These are phyloP conservation scores for Oscheius onirici DNA, from an alignment of 2,888 invertebrate species.

Conservation along the genomic window DNA sequence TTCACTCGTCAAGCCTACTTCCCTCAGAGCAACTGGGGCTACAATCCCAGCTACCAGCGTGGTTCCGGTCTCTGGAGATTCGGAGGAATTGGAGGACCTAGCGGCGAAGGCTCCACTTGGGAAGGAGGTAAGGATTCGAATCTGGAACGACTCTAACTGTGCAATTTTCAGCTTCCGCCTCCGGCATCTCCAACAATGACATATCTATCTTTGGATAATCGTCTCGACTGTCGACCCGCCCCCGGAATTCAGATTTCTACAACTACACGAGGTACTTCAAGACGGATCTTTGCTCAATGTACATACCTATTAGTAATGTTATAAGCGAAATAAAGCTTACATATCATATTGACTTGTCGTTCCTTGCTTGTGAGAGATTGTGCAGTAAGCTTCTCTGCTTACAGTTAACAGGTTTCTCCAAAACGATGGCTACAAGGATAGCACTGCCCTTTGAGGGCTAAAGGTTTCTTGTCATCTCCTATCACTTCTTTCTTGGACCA, in stretches of 20 bases:
- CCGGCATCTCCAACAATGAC: slow-evolving; percentile 15
- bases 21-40: slow-evolving; percentile 7
- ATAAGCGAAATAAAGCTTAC: no score
- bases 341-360: no score
- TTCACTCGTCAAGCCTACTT: slow-evolving; percentile 16
- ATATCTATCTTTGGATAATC: slow-evolving; percentile 13
- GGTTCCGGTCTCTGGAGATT: slow-evolving; percentile 16
- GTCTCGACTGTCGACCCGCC: neutral
- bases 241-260: no score
- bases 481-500: no score
- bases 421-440: no score
- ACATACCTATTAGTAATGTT: neutral
- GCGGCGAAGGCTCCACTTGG: slow-evolving; percentile 27
- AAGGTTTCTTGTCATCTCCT: no score
- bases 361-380: no score
- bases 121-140: slow-evolving; percentile 13
- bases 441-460: no score
- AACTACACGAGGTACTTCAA: slow-evolving; percentile 6
- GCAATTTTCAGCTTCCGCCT: slow-evolving; percentile 6
- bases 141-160: neutral
- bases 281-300: slow-evolving; percentile 12
- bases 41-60: neutral
- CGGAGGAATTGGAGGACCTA: slow-evolving; percentile 23
- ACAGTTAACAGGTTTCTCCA: no score
- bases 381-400: no score